These are phyloP conservation scores for Microctenopoma steveboyesi DNA, from an alignment of 2,797 vertebrate genomes.

Conservation along the genomic window DNA sequence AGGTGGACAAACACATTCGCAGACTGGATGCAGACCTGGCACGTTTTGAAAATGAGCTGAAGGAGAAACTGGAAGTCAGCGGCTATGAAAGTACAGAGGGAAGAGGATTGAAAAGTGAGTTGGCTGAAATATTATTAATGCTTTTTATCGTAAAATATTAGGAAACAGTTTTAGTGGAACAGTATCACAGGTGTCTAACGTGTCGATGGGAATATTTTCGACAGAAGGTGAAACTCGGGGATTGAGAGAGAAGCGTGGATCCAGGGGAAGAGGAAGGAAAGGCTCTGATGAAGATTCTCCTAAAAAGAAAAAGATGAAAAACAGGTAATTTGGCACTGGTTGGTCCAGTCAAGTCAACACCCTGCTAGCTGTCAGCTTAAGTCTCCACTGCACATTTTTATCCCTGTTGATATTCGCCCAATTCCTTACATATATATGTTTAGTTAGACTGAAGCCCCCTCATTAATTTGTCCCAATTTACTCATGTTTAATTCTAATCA, in stretches of 20 bases:
- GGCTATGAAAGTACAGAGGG: slow-evolving; percentile 89
- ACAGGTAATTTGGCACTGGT: slow-evolving; percentile 81
- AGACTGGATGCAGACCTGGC: slow-evolving; percentile 95
- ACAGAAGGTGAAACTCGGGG: slow-evolving; percentile 75
- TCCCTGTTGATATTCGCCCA: background rate
- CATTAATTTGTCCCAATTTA: background rate
- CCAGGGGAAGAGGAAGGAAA: slow-evolving; percentile 89
- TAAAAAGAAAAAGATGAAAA: slow-evolving; percentile 94
- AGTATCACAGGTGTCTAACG: too few relatives aligned
- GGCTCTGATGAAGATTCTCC: slow-evolving; percentile 94
- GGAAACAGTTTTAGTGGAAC: background rate
- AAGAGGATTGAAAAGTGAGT: slow-evolving; percentile 89
- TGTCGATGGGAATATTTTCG: slow-evolving; percentile 2
- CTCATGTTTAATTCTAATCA: background rate
- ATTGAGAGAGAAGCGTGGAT: slow-evolving; percentile 91
- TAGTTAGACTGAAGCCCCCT: background rate
- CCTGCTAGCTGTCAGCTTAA: background rate
- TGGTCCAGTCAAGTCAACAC: background rate
- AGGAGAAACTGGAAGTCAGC: slow-evolving; percentile 94
- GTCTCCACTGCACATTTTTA: background rate
- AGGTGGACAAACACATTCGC: slow-evolving; percentile 99
- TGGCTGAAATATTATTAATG: background rate
- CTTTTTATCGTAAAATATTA: background rate
- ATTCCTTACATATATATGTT: background rate
- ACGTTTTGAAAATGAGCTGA: slow-evolving; percentile 96